These are phyloP conservation scores for Poliocrania exsul DNA, from an alignment of 2,797 vertebrate genomes.

Conservation along the genomic window DNA sequence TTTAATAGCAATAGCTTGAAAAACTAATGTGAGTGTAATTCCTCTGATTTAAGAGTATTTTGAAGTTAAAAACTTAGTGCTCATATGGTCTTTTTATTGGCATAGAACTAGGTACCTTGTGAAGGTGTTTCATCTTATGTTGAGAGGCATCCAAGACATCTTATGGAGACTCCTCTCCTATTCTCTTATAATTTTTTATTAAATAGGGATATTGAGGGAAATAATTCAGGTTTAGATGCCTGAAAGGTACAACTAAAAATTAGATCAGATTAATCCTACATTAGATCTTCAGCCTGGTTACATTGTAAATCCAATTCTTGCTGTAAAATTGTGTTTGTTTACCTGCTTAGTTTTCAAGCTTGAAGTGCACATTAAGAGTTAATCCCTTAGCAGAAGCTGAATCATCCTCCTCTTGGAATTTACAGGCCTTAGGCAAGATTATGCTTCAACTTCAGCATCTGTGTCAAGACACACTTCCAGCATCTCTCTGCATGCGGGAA, in stretches of 20 bases:
- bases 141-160: background rate
- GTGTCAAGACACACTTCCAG: constrained; percentile 88
- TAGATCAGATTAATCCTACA: background rate
- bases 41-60: background rate
- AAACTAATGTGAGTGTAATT: background rate
- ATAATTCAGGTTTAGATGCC: background rate
- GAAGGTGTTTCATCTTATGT: background rate
- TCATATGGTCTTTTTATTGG: background rate
- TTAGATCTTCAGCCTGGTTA: background rate
- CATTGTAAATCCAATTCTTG: background rate
- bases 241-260: background rate
- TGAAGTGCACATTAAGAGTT: background rate
- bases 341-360: background rate
- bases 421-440: constrained; percentile 95
- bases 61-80: background rate
- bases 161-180: background rate
- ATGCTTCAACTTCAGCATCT: constrained; percentile 91
- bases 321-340: background rate
- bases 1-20: background rate
- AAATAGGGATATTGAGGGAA: background rate
- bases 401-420: constrained; percentile 8
- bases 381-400: background rate
- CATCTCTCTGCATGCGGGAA: constrained; percentile 85
- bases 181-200: background rate
- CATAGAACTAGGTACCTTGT: background rate